Percentiles rank a stretch among this genome's conserved stretches.
Conservation (phyloP, 2,797 vertebrate species). For the Sebastes kiyomatsui region DNA sequence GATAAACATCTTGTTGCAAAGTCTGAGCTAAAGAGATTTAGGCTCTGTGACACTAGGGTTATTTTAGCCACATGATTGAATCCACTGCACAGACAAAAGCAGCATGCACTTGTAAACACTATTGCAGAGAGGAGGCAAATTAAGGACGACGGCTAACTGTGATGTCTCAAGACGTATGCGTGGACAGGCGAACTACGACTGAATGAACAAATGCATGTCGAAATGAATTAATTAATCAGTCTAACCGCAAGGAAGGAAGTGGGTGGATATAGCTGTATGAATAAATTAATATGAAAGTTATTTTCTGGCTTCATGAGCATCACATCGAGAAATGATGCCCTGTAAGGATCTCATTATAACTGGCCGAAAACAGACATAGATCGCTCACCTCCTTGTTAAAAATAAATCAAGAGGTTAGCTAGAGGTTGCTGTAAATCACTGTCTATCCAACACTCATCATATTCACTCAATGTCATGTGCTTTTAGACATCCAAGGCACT, state of each 20-base stretch:
- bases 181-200: constrained; percentile 11
- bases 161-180: background rate
- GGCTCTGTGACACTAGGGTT: background rate
- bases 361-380: constrained; percentile 9
- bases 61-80: constrained; percentile 1
- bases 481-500: constrained; percentile 26
- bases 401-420: constrained; percentile 36
- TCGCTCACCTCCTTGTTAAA: constrained; percentile 40
- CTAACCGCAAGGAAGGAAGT: constrained; percentile 10
- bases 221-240: constrained; percentile 14
- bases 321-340: background rate
- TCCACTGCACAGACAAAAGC: background rate
- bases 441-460: constrained; percentile 15
- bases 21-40: background rate
- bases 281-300: constrained; percentile 15
- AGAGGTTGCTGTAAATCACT: constrained; percentile 34
- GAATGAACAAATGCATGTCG: constrained; percentile 2
- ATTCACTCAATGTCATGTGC: constrained; percentile 18
- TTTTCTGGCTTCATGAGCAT: constrained; percentile 10
- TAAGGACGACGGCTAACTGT: background rate
- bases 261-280: constrained; percentile 4
- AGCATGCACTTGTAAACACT: background rate
- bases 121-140: constrained; percentile 8
- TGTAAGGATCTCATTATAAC: constrained; percentile 10
- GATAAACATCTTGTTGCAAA: background rate